Conservation (phyloP, 2,113 vertebrate genomes). For the Ochotona princeps region DNA sequence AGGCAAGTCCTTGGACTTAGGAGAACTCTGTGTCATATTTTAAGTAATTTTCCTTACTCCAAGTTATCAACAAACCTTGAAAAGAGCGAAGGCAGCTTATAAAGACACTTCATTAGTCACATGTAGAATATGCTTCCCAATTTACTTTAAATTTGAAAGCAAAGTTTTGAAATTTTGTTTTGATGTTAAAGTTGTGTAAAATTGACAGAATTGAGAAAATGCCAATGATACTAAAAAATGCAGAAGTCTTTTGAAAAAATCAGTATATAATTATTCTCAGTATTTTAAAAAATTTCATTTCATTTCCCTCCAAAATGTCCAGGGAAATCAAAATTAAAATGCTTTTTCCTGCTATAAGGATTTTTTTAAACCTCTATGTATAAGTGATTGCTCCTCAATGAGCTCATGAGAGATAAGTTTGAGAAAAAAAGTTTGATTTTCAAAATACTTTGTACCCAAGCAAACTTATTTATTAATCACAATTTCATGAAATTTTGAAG, state of each 20-base stretch:
- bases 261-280: slow-evolving; percentile 51
- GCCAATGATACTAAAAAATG: too few relatives aligned
- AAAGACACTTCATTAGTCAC: not conserved
- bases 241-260: too few relatives aligned
- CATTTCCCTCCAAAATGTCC: not conserved
- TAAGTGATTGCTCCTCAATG: too few relatives aligned
- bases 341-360: too few relatives aligned
- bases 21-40: not conserved
- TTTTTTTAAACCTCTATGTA: too few relatives aligned
- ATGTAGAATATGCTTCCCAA: not conserved
- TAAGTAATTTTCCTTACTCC: not conserved
- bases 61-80: not conserved
- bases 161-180: not conserved
- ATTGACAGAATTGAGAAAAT: not conserved
- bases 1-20: not conserved
- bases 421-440: too few relatives aligned
- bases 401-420: too few relatives aligned
- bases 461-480: too few relatives aligned
- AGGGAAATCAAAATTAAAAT: too few relatives aligned
- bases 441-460: too few relatives aligned
- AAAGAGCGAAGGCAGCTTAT: not conserved
- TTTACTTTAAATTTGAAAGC: not conserved
- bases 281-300: not conserved
- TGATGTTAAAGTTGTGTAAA: not conserved
- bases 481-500: too few relatives aligned